A percentile compares a stretch with the other conserved stretches of the same genome.
These are phyloP conservation scores for Drosophila orosa DNA, from an alignment of 1,140 invertebrate genomes.

Conservation along the genomic window DNA sequence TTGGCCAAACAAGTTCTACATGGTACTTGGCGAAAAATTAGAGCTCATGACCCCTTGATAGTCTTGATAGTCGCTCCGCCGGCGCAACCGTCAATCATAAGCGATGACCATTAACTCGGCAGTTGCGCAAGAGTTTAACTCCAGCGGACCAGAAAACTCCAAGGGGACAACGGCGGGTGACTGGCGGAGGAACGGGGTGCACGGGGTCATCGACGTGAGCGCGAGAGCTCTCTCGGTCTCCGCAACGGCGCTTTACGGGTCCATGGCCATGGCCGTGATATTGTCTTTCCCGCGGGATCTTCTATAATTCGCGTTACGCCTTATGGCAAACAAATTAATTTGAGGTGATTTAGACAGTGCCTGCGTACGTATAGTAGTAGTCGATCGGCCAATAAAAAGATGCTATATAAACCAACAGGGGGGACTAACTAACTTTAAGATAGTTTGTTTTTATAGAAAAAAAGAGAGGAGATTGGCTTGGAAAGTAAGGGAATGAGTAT, in stretches of 20 bases:
- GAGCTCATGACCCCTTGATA: conserved; percentile 75
- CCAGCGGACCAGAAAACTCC: conserved; percentile 69
- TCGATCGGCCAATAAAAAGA: conserved; percentile 19
- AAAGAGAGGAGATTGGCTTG: background rate
- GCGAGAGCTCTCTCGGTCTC: conserved; percentile 29
- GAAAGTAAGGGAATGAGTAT: background rate
- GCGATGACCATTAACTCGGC: conserved; percentile 71
- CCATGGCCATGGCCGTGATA: conserved; percentile 23
- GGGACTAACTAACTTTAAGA: background rate
- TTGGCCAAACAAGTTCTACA: conserved; percentile 28
- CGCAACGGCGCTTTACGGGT: conserved; percentile 25
- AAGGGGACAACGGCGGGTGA: conserved; percentile 9
- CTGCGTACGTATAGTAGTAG: conserved; percentile 27
- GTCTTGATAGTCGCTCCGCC: conserved; percentile 34
- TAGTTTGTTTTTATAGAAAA: background rate
- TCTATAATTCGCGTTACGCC: conserved; percentile 55
- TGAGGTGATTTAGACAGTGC: conserved; percentile 40
- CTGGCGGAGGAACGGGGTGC: conserved; percentile 50
- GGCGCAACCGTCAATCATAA: conserved; percentile 66
- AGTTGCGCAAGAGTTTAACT: conserved; percentile 50
- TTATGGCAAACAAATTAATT: conserved; percentile 65
- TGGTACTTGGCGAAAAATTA: conserved; percentile 51
- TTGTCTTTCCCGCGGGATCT: conserved; percentile 29
- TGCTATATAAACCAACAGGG: conserved; percentile 38
- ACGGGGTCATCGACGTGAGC: conserved; percentile 68